Conservation (phyloP, 2,888 invertebrate species). For the Slavum lentiscoides region DNA sequence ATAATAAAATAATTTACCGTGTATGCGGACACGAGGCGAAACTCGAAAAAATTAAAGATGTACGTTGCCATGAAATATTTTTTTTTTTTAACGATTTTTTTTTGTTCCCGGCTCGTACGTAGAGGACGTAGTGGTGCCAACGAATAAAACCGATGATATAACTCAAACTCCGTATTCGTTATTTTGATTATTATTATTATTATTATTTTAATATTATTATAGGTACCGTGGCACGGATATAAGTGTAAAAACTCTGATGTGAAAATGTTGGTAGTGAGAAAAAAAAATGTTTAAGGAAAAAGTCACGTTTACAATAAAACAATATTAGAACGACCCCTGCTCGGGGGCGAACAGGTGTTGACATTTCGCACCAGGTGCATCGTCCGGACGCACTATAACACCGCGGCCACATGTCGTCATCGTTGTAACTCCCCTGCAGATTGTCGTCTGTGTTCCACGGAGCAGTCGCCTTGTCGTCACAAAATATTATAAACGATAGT, state of each 20-base stretch:
- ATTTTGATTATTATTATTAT: no score
- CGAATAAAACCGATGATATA: no score
- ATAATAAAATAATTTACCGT: no score
- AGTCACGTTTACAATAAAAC: constrained; percentile 28
- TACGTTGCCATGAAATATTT: no score
- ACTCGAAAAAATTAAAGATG: no score
- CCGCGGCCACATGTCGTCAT: constrained; percentile 39
- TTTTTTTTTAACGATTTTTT: no score
- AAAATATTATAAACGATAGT: not conserved
- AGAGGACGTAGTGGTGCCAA: no score
- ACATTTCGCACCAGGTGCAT: constrained; percentile 45
- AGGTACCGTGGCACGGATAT: not conserved
- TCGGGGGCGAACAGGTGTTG: constrained; percentile 43
- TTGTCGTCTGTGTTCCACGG: constrained; percentile 17
- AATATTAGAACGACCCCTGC: constrained; percentile 1
- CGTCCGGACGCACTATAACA: constrained; percentile 38
- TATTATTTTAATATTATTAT: no score
- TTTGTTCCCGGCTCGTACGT: no score
- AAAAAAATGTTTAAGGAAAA: constrained; percentile 15
- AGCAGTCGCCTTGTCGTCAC: not conserved
- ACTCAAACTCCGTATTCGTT: no score
- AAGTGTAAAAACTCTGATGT: constrained; percentile 11
- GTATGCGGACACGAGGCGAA: no score
- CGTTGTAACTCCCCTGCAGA: constrained; percentile 7
- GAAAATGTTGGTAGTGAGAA: not conserved